These are phyloP conservation scores for Prenolepis imparis DNA, from an alignment of 2,888 invertebrate genomes.

Conservation along the genomic window DNA sequence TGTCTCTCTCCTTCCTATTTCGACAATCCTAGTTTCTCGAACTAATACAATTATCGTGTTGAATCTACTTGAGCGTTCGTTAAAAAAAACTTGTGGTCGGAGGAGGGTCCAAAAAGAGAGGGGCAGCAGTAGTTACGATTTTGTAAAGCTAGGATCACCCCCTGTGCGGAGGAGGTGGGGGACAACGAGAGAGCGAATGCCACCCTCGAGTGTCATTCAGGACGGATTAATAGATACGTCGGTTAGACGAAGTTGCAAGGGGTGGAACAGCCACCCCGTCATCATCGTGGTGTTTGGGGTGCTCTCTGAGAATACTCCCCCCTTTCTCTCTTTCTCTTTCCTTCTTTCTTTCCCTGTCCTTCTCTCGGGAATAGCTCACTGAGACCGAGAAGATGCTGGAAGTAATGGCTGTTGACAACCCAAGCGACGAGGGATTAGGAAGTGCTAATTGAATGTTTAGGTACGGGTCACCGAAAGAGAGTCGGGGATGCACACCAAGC, in stretches of 20 bases:
- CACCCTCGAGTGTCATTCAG: constrained; percentile 85
- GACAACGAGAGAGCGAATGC: constrained; percentile 62
- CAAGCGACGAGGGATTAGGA: constrained; percentile 83
- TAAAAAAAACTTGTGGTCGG: constrained; percentile 78
- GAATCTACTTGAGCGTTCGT: constrained; percentile 82
- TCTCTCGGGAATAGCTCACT: constrained; percentile 61
- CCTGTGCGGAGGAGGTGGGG: constrained; percentile 19
- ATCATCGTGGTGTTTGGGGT: constrained; percentile 54
- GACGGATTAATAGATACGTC: constrained; percentile 84
- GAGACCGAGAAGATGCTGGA: constrained; percentile 84
- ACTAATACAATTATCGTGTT: constrained; percentile 82
- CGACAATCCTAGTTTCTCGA: constrained; percentile 72
- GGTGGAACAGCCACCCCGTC: constrained; percentile 55
- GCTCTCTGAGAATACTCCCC: constrained; percentile 30
- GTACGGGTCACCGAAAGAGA: constrained; percentile 69
- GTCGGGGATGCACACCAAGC: constrained; percentile 61
- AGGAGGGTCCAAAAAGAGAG: constrained; percentile 60
- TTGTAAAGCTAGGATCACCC: constrained; percentile 81
- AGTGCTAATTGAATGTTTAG: constrained; percentile 86
- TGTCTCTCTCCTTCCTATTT: background rate
- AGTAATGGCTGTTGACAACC: constrained; percentile 86
- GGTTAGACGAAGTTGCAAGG: constrained; percentile 77
- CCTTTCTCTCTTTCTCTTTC: constrained; percentile 2
- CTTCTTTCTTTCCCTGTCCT: background rate
- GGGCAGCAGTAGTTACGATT: constrained; percentile 79